phyloP scores from a whole-genome alignment of 2,113 vertebrate genomes.

The Lates calcarifer region DNA sequence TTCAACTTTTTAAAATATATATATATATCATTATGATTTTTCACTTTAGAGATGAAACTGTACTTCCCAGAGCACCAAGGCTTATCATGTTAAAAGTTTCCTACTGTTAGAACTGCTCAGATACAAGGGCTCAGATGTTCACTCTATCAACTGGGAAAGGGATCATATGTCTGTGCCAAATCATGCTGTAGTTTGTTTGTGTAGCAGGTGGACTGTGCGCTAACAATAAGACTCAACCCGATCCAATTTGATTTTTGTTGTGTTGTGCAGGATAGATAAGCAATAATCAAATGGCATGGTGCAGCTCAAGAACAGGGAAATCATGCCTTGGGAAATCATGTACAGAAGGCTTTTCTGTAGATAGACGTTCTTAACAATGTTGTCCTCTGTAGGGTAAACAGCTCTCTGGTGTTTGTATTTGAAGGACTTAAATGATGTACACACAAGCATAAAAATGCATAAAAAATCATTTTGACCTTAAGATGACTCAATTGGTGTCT shows the following conservation, averaged over 20 bases:
- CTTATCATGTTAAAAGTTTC: constrained; percentile 42
- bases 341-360: constrained; percentile 34
- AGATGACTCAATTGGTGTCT: constrained; percentile 56
- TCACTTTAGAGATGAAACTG: constrained; percentile 12
- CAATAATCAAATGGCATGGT: constrained; percentile 65
- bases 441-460: constrained; percentile 23
- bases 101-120: constrained; percentile 27
- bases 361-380: constrained; percentile 29
- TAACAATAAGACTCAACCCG: constrained; percentile 67
- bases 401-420: constrained; percentile 38
- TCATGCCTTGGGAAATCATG: constrained; percentile 64
- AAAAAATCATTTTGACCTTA: constrained; percentile 41
- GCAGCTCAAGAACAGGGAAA: constrained; percentile 51
- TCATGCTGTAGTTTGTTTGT: constrained; percentile 64
- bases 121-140: constrained; percentile 67
- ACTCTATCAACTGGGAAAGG: constrained; percentile 55
- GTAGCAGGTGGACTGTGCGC: constrained; percentile 73
- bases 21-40: background rate
- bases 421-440: constrained; percentile 12
- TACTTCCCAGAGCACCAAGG: background rate
- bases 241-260: constrained; percentile 69
- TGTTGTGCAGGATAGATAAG: constrained; percentile 70
- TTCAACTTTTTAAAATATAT: background rate
- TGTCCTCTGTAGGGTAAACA: constrained; percentile 42
- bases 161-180: constrained; percentile 66